Conservation (phyloP, 2,888 invertebrate species). For the Drosophila anceps region DNA sequence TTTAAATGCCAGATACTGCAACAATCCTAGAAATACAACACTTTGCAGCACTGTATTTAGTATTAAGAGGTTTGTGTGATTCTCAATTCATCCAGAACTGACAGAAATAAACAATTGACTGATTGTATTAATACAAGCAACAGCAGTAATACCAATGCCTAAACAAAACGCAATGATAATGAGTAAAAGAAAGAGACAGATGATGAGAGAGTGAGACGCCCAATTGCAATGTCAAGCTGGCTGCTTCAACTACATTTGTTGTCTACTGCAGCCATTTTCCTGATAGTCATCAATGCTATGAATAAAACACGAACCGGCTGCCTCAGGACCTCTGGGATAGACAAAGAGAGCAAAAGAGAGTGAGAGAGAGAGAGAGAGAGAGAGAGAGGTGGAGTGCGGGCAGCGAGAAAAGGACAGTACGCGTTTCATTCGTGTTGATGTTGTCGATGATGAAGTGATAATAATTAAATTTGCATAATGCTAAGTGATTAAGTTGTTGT, state of each 20-base stretch:
- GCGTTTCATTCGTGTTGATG: conserved; percentile 56
- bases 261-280: conserved; percentile 59
- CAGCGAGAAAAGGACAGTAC: conserved; percentile 12
- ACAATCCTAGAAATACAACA: background rate
- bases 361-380: background rate
- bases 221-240: conserved; percentile 40
- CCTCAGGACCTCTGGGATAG: conserved; percentile 36
- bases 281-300: conserved; percentile 69
- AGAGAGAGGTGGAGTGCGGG: background rate
- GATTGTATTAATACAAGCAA: conserved; percentile 64
- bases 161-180: conserved; percentile 53
- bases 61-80: conserved; percentile 15
- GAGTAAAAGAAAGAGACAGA: conserved; percentile 46
- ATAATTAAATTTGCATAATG: conserved; percentile 82
- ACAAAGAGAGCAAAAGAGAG: conserved; percentile 8
- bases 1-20: background rate
- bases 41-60: background rate
- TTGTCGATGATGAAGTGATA: conserved; percentile 78
- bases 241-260: conserved; percentile 20
- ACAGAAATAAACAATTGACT: conserved; percentile 65
- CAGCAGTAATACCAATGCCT: conserved; percentile 24
- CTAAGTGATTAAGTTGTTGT: conserved; percentile 81
- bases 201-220: background rate
- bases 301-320: conserved; percentile 50
- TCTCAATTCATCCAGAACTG: conserved; percentile 42